These are phyloP conservation scores for Trematomus loennbergii DNA, from an alignment of 2,113 vertebrate species.

Conservation along the genomic window DNA sequence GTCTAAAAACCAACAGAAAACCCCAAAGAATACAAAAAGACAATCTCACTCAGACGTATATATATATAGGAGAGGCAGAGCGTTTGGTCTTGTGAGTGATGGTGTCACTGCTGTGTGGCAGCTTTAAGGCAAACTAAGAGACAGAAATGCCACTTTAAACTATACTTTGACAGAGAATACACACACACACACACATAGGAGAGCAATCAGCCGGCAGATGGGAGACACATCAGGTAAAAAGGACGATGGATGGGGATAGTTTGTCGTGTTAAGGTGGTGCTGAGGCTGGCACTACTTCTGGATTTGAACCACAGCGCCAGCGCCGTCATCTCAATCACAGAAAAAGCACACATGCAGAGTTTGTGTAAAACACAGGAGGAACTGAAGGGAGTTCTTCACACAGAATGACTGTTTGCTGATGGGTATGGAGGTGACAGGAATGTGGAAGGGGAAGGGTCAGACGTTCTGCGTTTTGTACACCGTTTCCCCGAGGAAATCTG, in stretches of 20 bases:
- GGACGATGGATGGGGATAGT: neutral
- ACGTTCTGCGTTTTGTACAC: slow-evolving; percentile 92
- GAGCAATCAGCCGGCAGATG: too few relatives aligned
- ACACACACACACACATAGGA: neutral
- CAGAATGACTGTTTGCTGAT: slow-evolving; percentile 9
- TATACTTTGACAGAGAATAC: slow-evolving; percentile 43
- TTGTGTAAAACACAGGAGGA: neutral
- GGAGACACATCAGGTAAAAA: neutral
- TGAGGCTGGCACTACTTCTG: slow-evolving; percentile 22
- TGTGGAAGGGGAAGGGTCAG: slow-evolving; percentile 78
- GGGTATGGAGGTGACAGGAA: slow-evolving; percentile 33
- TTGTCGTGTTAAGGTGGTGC: slow-evolving; percentile 1
- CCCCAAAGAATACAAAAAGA: neutral
- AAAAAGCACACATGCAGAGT: slow-evolving; percentile 9
- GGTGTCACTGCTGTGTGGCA: slow-evolving; percentile 61
- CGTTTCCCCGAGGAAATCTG: slow-evolving; percentile 96
- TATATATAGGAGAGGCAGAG: slow-evolving; percentile 48
- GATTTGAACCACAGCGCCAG: slow-evolving; percentile 69
- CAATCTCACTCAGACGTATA: neutral
- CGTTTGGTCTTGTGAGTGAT: slow-evolving; percentile 59
- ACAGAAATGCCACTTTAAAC: slow-evolving; percentile 71
- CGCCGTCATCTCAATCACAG: slow-evolving; percentile 53
- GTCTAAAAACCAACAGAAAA: slow-evolving; percentile 1
- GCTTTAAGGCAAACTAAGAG: slow-evolving; percentile 44
- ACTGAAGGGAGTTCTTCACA: slow-evolving; percentile 4